phyloP scores from a whole-genome alignment of 2,113 vertebrate species.

The Pseudorectes ferrugineus region DNA sequence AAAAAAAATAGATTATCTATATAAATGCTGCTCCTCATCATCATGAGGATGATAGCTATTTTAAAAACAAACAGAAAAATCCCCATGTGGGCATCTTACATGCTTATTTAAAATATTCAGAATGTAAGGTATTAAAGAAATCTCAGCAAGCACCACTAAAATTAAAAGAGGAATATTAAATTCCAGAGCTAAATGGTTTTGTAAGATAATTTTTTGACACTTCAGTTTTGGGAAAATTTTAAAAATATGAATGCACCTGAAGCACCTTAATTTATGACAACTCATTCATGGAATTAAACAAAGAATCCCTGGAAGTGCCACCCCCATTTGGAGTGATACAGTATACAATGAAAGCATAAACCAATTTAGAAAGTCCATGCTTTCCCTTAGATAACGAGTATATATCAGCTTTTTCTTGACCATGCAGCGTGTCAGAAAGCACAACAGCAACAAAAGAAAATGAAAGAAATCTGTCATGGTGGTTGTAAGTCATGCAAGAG shows the following conservation, averaged over 20 bases:
- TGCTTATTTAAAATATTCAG: slow-evolving; percentile 25
- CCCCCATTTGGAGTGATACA: neutral
- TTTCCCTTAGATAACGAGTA: neutral
- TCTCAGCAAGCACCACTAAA: slow-evolving; percentile 8
- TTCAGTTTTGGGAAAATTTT: slow-evolving; percentile 29
- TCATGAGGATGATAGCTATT: slow-evolving; percentile 29
- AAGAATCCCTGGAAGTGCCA: neutral
- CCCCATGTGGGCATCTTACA: neutral
- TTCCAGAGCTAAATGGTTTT: neutral
- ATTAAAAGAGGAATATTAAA: slow-evolving; percentile 30
- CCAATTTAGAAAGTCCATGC: neutral
- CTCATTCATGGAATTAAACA: slow-evolving; percentile 33
- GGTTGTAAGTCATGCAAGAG: neutral
- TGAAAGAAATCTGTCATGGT: neutral
- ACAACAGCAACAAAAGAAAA: neutral
- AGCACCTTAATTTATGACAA: slow-evolving; percentile 32
- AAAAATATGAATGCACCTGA: slow-evolving; percentile 15
- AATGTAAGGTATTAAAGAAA: slow-evolving; percentile 55
- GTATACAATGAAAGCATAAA: slow-evolving; percentile 43
- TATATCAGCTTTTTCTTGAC: neutral
- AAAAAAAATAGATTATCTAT: neutral
- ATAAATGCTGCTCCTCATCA: slow-evolving; percentile 33
- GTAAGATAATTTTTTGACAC: neutral
- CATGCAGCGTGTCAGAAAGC: slow-evolving; percentile 6
- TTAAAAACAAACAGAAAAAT: slow-evolving; percentile 28